Base-by-base conservation (phyloP, 2,888 invertebrate genomes). In the Ctena decussata region DNA sequence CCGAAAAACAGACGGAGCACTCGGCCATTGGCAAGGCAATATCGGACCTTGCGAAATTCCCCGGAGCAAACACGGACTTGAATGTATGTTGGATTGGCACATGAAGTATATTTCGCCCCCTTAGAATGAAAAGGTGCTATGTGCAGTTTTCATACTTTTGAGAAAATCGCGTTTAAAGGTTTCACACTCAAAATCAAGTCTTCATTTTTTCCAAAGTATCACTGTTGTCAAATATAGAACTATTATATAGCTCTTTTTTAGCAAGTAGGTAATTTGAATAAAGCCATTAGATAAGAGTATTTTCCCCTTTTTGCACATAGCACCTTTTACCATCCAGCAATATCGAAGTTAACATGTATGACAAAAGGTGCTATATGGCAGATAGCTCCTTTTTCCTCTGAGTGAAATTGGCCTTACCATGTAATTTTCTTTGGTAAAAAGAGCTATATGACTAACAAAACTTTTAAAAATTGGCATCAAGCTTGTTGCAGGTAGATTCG, bases 81-180 rank as follows among this genome's bases (percentile, higher is more conserved):
- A n/a, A n/a, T n/a, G n/a, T n/a, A n/a, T n/a, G n/a, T n/a, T n/a
- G n/a, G n/a, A n/a, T n/a, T n/a, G n/a, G n/a, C n/a, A n/a, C n/a
- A n/a, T n/a, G n/a, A n/a, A n/a, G n/a, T n/a, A n/a, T n/a, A n/a
- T n/a, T n/a, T 53, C 76, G 76, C 24, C 76, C 37, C 24, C 24
- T 76, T 15, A 76, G 24, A 60, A 41, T 53, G 27, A 35, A n/a
- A 77, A 79, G 72, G 79, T 71, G 79, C 79, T 53, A 79, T 72
- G 32, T 65, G 79, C 72, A 79, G 18, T 79, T 79, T 79, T 79
- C 57, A 72, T 70, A 41, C 21, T 79, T 79, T 79, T 70, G 79
- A 79, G 79, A 79, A 72, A 79, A 79, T n/a, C 15, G 71, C 57
- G 53, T 71, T 79, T 79, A 72, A 79, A 79, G 57, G 6, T 49